A percentile compares a stretch with the other conserved stretches of the same genome.
Evolutionary conservation across 2,888 invertebrate species (phyloP).

Genomic region (Choreutis nemorana): DNA sequence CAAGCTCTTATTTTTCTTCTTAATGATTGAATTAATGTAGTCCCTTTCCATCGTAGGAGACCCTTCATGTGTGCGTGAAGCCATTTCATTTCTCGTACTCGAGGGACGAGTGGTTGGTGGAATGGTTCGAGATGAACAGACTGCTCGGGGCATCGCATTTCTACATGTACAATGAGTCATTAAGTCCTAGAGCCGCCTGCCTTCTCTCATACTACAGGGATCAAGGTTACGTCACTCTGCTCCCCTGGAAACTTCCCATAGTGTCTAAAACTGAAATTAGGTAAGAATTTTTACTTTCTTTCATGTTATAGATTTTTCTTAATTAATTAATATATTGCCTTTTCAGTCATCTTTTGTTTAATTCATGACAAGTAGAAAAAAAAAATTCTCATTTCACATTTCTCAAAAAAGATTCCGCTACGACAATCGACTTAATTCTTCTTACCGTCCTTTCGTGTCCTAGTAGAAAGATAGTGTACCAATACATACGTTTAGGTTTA

Average conservation of each 20-base stretch:
- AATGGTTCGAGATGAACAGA: conserved; percentile 88
- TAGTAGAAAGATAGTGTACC: too few relatives aligned
- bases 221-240: conserved; percentile 72
- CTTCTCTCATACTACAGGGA: conserved; percentile 73
- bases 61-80: conserved; percentile 85
- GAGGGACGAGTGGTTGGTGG: conserved; percentile 81
- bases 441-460: too few relatives aligned
- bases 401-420: too few relatives aligned
- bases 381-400: background rate
- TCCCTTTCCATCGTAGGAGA: too few relatives aligned
- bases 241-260: conserved; percentile 88
- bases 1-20: too few relatives aligned
- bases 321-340: background rate
- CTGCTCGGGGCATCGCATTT: conserved; percentile 87
- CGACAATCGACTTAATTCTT: too few relatives aligned
- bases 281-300: conserved; percentile 17
- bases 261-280: conserved; percentile 86
- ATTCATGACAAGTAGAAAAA: background rate
- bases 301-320: background rate
- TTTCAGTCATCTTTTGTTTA: background rate
- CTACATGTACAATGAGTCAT: conserved; percentile 90
- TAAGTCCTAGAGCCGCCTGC: conserved; percentile 81
- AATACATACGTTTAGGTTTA: too few relatives aligned
- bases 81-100: conserved; percentile 91
- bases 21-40: too few relatives aligned